These are phyloP conservation scores for Opisthocomus hoazin DNA, from an alignment of 2,113 vertebrate genomes.

Conservation along the genomic window DNA sequence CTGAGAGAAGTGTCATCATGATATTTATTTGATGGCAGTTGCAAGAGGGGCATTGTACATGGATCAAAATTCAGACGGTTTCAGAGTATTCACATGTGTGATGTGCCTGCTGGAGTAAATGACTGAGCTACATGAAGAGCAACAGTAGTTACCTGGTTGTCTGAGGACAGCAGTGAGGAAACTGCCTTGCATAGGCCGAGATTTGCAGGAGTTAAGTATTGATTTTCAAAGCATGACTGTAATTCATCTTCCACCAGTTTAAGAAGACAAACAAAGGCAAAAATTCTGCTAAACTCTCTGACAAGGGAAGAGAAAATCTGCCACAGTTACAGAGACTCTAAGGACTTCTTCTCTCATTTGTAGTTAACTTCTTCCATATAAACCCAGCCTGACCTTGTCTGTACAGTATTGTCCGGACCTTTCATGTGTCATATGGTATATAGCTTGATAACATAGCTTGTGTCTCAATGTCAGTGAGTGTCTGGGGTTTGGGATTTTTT, in stretches of 20 bases:
- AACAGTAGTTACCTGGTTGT: fast-evolving
- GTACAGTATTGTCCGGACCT: background rate
- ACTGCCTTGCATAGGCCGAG: background rate
- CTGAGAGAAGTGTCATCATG: background rate
- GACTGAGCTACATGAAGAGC: background rate
- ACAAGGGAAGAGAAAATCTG: constrained; percentile 31
- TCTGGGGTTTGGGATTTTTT: background rate
- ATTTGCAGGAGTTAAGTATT: background rate
- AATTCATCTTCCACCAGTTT: constrained; percentile 13
- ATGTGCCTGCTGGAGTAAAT: background rate
- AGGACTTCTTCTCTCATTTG: constrained; percentile 21
- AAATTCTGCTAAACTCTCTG: constrained; percentile 23
- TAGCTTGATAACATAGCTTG: background rate
- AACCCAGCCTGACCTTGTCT: constrained; percentile 19
- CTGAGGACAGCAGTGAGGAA: background rate
- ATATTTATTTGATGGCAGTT: background rate
- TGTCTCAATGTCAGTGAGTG: background rate
- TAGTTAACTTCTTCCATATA: constrained; percentile 47
- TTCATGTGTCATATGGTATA: constrained; percentile 19
- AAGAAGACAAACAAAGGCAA: constrained; percentile 26
- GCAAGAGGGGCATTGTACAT: fast-evolving
- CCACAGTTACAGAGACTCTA: background rate
- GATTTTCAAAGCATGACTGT: constrained; percentile 11
- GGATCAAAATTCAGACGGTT: background rate
- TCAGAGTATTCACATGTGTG: background rate